Evolutionary conservation across 2,113 vertebrate genomes (phyloP), one percentile per base, ranked within the genome.

Genomic region (Nesoenas mayeri): DNA sequence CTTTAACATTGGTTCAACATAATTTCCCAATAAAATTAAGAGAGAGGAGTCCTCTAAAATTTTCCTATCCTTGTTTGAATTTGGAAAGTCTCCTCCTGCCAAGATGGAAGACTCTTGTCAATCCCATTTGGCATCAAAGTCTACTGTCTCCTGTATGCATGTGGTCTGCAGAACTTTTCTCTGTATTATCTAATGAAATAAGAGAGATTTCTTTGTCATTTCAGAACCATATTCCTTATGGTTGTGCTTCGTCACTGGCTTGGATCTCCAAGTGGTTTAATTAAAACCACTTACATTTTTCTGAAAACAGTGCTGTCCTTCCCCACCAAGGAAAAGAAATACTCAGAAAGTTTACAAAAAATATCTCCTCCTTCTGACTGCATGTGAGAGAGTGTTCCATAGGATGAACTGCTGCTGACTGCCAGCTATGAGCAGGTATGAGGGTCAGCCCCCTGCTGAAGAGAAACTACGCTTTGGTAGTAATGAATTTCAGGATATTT

Each of bases 381-480:
- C 15, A 3, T 1, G 4, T 48, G 56, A 3, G 11, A 31, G 18
- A 0, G 26, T 17, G 47, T 13, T 48, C 51, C 57, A 17, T 6
- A 34, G 48, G 21, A 62, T 11, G 15, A 31, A 48, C 29, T 51
- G 0, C n/a, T 81, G n/a, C 91, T 79, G 75, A 14, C 16, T 54
- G 38, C 47, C 56, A n/a, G 1, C 0, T 7, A 1, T 2, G 47
- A 58, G n/a, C 79, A 67, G 58, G 17, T 70, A 26, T 6, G 34
- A 19, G 29, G 29, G 42, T 20, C 26, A 65, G 18, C 29, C 29
- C 40, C 60, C 53, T 50, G 31, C 36, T 74, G 38, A 56, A 22
- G n/a, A 67, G 36, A 50, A 83, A 32, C 11, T 36, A 12, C 28
- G 1, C 31, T 15, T 10, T 28, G 48, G 24, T 7, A 22, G 31